phyloP scores from a whole-genome alignment of 2,888 invertebrate species.

The Tetramorium bicarinatum region DNA sequence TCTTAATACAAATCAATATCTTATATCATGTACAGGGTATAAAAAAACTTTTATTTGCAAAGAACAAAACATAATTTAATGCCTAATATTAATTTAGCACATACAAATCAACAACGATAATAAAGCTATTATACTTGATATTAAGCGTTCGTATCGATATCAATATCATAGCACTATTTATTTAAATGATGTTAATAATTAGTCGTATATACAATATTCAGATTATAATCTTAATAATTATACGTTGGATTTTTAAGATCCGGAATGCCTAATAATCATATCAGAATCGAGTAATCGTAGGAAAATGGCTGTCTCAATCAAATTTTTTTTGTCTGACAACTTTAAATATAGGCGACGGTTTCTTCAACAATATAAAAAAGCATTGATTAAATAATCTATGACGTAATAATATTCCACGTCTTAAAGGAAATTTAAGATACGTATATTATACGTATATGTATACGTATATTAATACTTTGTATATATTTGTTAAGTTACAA shows the following conservation, averaged over 20 bases:
- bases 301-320: constrained; percentile 83
- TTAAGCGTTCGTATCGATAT: constrained; percentile 60
- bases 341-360: constrained; percentile 21
- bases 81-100: constrained; percentile 60
- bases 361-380: constrained; percentile 28
- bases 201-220: constrained; percentile 84
- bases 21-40: constrained; percentile 44
- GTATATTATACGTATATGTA: background rate
- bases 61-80: constrained; percentile 61
- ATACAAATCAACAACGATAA: constrained; percentile 57
- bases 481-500: constrained; percentile 4
- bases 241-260: constrained; percentile 81
- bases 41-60: constrained; percentile 51
- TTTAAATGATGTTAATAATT: constrained; percentile 82
- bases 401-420: constrained; percentile 2
- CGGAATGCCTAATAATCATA: constrained; percentile 85
- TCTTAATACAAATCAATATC: background rate
- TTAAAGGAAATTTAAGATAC: constrained; percentile 25
- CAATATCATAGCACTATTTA: constrained; percentile 78
- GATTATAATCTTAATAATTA: constrained; percentile 79
- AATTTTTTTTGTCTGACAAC: constrained; percentile 40
- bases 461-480: constrained; percentile 13
- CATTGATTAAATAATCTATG: constrained; percentile 15
- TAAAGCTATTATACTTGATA: constrained; percentile 59
- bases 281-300: constrained; percentile 75